A percentile compares a stretch with the other conserved stretches of the same genome.
Conservation (phyloP, 2,113 vertebrate species). For the Labeo rohita region DNA sequence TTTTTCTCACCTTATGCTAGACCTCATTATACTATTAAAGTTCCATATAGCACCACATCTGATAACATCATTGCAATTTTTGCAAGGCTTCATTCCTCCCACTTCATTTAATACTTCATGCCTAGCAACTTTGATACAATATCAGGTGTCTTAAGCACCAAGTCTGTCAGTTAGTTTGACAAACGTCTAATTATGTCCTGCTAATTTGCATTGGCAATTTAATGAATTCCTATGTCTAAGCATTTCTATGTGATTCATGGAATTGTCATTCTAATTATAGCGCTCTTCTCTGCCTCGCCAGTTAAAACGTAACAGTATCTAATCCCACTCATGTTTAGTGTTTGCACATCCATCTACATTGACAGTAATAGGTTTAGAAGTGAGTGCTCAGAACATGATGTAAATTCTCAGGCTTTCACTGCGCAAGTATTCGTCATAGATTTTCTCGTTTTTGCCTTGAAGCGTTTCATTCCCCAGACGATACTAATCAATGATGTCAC, state of each 20-base stretch:
- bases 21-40: background rate
- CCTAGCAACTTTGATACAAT: background rate
- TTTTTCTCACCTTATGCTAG: background rate
- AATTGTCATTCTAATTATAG: slow-evolving; percentile 39
- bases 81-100: background rate
- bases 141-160: background rate
- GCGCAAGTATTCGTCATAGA: slow-evolving; percentile 22
- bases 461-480: slow-evolving; percentile 1
- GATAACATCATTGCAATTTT: background rate
- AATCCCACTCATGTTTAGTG: slow-evolving; percentile 12
- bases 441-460: background rate
- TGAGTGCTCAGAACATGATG: slow-evolving; percentile 17
- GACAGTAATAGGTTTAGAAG: slow-evolving; percentile 41
- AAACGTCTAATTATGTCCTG: slow-evolving; percentile 32
- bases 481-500: slow-evolving; percentile 35
- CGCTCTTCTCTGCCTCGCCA: background rate
- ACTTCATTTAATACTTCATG: background rate
- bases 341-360: slow-evolving; percentile 30
- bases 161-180: slow-evolving; percentile 14
- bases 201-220: background rate
- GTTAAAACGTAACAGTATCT: slow-evolving; percentile 28
- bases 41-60: background rate
- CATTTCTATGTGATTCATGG: slow-evolving; percentile 29
- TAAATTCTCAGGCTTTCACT: slow-evolving; percentile 17
- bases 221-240: slow-evolving; percentile 8